Evolutionary conservation across 1,140 invertebrate species (phyloP).

Genomic region (Caenorhabditis tropicalis): DNA sequence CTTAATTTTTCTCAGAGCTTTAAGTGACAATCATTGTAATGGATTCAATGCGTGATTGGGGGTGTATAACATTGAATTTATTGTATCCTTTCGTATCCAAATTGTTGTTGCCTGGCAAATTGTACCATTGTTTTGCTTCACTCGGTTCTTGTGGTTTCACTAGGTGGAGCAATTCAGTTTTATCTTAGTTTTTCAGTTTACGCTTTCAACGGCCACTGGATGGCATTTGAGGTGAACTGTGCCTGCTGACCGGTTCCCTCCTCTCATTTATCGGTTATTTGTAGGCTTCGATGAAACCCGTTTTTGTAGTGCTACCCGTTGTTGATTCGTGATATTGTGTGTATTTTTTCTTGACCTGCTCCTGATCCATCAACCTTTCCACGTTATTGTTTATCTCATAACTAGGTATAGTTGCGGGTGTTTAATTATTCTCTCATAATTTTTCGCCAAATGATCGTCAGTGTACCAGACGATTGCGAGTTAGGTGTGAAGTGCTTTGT

Average conservation of each 20-base stretch:
- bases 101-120: constrained; percentile 32
- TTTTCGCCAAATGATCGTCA: constrained; percentile 25
- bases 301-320: constrained; percentile 10
- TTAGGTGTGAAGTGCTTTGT: constrained; percentile 10
- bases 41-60: constrained; percentile 24
- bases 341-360: constrained; percentile 7
- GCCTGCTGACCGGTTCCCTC: background rate
- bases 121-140: constrained; percentile 26
- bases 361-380: background rate
- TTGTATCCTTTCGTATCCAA: background rate
- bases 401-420: constrained; percentile 2
- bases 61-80: background rate
- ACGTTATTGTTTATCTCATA: background rate
- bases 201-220: constrained; percentile 1
- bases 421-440: constrained; percentile 36
- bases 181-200: constrained; percentile 17
- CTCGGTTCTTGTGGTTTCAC: background rate
- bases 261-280: background rate
- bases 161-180: background rate
- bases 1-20: constrained; percentile 20
- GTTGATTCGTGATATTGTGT: constrained; percentile 27
- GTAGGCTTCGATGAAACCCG: constrained; percentile 15
- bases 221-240: background rate
- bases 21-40: constrained; percentile 28
- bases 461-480: constrained; percentile 8